Percentiles rank a stretch among this genome's conserved stretches.
Evolutionary conservation across 2,113 vertebrate genomes (phyloP).

Genomic region (Cnemophilus loriae): DNA sequence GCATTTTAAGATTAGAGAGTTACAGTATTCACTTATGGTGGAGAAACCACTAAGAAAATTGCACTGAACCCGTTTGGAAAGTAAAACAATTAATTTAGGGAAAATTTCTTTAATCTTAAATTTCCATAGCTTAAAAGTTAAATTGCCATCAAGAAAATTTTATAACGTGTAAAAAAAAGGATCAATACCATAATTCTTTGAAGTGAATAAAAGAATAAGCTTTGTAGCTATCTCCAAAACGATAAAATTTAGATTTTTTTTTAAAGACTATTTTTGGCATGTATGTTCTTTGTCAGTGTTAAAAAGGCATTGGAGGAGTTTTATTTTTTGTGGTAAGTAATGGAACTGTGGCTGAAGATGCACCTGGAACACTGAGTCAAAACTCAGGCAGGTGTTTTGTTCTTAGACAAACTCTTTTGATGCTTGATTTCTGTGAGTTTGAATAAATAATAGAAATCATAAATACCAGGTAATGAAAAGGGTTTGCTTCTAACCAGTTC

Average conservation of each 20-base stretch:
- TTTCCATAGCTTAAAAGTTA: not conserved
- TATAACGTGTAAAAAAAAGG: not conserved
- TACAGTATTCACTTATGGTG: not conserved
- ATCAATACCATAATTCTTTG: not conserved
- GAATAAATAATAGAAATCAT: not conserved
- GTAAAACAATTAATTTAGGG: not conserved
- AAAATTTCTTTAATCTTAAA: not conserved
- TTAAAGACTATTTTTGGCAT: not conserved
- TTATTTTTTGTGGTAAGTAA: not conserved
- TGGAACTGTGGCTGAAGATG: not conserved
- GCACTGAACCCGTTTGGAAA: not conserved
- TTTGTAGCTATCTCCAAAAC: not conserved
- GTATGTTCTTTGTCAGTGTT: not conserved
- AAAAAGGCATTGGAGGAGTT: not conserved
- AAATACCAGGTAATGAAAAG: not conserved
- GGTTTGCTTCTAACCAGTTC: not conserved
- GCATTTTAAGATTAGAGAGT: not conserved
- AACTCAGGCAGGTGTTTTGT: not conserved
- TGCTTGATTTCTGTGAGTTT: not conserved
- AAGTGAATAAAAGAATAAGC: not conserved
- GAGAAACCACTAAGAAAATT: not conserved
- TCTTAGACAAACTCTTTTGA: not conserved
- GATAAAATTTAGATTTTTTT: not conserved
- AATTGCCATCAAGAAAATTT: not conserved
- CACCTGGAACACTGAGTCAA: not conserved